Percentiles rank a stretch among this genome's conserved stretches.
Conservation (phyloP, 2,888 invertebrate genomes). For the Steinernema carpocapsae region DNA sequence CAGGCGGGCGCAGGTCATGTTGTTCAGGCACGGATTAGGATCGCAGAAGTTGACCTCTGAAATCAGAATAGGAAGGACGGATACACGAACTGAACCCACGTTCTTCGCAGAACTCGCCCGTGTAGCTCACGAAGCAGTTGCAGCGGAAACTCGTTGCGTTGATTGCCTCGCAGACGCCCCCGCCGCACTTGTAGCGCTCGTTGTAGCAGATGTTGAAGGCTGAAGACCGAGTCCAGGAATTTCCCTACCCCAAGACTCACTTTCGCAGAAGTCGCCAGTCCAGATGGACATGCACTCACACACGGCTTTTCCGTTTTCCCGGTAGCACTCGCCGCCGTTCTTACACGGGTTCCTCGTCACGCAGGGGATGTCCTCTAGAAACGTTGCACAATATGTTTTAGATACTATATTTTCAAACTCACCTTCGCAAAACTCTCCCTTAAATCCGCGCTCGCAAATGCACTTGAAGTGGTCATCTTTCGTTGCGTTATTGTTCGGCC, state of each 20-base stretch:
- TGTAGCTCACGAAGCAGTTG: not conserved
- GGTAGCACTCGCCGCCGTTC: slow-evolving; percentile 24
- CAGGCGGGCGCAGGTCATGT: not conserved
- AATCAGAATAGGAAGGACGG: not conserved
- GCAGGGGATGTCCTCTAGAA: slow-evolving; percentile 27
- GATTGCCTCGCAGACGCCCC: not conserved
- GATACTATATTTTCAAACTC: too few species aligned
- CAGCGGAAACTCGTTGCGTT: not conserved
- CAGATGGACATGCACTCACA: slow-evolving; percentile 23
- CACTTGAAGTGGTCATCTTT: slow-evolving; percentile 1
- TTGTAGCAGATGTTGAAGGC: slow-evolving; percentile 24
- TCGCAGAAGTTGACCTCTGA: not conserved
- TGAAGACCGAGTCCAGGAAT: not conserved
- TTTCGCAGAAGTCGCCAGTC: slow-evolving; percentile 11
- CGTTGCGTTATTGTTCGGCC: not conserved
- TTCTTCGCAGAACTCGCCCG: not conserved
- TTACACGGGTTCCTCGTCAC: not conserved
- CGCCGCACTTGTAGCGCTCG: not conserved
- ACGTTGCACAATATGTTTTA: too few species aligned
- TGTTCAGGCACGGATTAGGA: not conserved
- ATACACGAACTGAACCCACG: not conserved
- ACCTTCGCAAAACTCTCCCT: slow-evolving; percentile 6
- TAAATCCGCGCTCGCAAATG: not conserved
- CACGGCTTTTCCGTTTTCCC: not conserved
- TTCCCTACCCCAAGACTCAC: not conserved